Conservation (phyloP, 1,140 invertebrate species). For the Eumaeus atala region DNA sequence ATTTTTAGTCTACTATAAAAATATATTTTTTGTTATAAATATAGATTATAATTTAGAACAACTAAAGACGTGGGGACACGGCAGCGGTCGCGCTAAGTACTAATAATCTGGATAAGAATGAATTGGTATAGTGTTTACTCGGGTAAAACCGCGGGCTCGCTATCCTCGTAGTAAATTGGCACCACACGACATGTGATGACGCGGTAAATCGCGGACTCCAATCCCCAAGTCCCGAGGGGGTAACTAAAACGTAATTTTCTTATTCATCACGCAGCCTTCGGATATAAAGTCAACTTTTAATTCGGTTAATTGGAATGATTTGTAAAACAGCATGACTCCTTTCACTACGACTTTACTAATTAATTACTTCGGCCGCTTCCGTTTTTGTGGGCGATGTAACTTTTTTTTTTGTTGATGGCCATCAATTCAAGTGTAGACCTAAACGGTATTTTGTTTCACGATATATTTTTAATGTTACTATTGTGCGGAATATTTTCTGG, state of each 20-base stretch:
- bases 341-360: slow-evolving; percentile 72
- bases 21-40: no score
- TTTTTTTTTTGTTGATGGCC: no score
- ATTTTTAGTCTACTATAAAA: no score
- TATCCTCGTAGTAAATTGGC: no score
- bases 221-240: slow-evolving; percentile 31
- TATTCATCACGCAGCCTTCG: slow-evolving; percentile 46
- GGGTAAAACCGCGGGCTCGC: no score
- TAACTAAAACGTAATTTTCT: slow-evolving; percentile 34
- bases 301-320: slow-evolving; percentile 73
- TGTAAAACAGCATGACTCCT: slow-evolving; percentile 74
- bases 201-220: slow-evolving; percentile 26
- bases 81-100: no score
- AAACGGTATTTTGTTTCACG: slow-evolving; percentile 4
- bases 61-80: no score
- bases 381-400: slow-evolving; percentile 31
- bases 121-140: no score
- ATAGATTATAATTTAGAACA: no score
- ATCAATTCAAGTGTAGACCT: no score
- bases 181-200: slow-evolving; percentile 24
- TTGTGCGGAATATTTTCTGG: no score
- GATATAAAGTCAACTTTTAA: slow-evolving; percentile 68
- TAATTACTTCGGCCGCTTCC: slow-evolving; percentile 70
- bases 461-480: background rate
- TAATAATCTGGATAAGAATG: no score